phyloP scores from a whole-genome alignment of 2,113 vertebrate genomes.

The Corythoichthys intestinalis region DNA sequence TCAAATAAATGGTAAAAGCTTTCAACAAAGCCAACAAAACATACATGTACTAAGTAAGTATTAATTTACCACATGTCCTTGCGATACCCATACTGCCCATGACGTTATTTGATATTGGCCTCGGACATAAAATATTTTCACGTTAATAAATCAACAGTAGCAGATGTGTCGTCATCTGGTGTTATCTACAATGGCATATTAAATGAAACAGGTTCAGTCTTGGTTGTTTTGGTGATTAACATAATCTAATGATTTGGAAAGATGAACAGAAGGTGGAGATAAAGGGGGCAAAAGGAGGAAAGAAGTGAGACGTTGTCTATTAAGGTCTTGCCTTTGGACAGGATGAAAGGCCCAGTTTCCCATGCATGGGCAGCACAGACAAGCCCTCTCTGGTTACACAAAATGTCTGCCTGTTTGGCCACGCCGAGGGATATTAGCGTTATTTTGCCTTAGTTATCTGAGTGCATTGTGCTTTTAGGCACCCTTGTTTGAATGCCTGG shows the following conservation, averaged over 20 bases:
- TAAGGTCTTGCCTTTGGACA: slow-evolving; percentile 52
- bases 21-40: no score
- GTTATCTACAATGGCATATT: slow-evolving; percentile 42
- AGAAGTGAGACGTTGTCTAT: slow-evolving; percentile 43
- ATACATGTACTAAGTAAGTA: no score
- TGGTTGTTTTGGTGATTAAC: slow-evolving; percentile 62
- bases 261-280: slow-evolving; percentile 64
- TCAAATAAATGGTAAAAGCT: no score
- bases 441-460: slow-evolving; percentile 81
- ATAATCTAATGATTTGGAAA: slow-evolving; percentile 66
- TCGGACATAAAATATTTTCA: slow-evolving; percentile 30
- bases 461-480: slow-evolving; percentile 83
- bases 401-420: slow-evolving; percentile 76
- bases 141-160: slow-evolving; percentile 32
- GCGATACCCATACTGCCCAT: no score
- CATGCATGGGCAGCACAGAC: slow-evolving; percentile 50
- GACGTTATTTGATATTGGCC: not conserved
- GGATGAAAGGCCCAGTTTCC: slow-evolving; percentile 67
- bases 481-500: slow-evolving; percentile 80
- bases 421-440: slow-evolving; percentile 76
- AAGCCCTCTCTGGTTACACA: slow-evolving; percentile 77
- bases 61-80: no score
- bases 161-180: slow-evolving; percentile 52
- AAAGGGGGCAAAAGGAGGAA: slow-evolving; percentile 39
- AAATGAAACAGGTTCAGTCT: slow-evolving; percentile 56